These are phyloP conservation scores for Nerophis lumbriciformis DNA, from an alignment of 2,113 vertebrate genomes.

Conservation along the genomic window DNA sequence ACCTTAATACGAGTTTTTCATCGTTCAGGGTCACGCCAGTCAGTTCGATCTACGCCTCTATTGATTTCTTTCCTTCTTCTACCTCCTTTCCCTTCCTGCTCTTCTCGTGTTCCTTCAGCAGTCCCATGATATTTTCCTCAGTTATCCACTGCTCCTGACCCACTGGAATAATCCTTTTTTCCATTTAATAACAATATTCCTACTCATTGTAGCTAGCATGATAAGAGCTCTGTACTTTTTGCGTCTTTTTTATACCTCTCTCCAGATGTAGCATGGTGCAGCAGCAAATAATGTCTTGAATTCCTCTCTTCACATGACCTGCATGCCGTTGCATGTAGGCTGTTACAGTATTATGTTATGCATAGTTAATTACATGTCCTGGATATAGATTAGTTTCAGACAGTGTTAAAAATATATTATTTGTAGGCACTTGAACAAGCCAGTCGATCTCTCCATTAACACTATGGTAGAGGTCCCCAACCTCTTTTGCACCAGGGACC, in stretches of 20 bases:
- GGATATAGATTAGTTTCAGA: background rate
- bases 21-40: conserved; percentile 10
- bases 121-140: conserved; percentile 7
- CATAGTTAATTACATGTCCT: background rate
- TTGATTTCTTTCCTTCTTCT: conserved; percentile 17
- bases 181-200: conserved; percentile 40
- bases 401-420: background rate
- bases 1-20: conserved; percentile 1
- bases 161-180: conserved; percentile 40
- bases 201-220: conserved; percentile 68
- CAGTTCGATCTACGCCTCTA: background rate
- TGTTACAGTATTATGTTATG: conserved; percentile 7
- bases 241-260: conserved; percentile 45
- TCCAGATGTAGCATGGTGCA: conserved; percentile 70
- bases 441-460: background rate
- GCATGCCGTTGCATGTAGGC: conserved; percentile 63
- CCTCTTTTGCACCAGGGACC: no score
- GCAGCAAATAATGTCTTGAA: conserved; percentile 42
- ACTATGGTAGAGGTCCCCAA: no score
- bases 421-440: conserved; percentile 7
- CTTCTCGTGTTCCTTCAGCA: conserved; percentile 3
- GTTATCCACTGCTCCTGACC: conserved; percentile 24
- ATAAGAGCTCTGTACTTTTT: conserved; percentile 33
- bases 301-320: conserved; percentile 39
- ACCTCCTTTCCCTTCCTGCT: conserved; percentile 22